Evolutionary conservation across 1,140 invertebrate genomes (phyloP).

Genomic region (Cyclina sinensis): DNA sequence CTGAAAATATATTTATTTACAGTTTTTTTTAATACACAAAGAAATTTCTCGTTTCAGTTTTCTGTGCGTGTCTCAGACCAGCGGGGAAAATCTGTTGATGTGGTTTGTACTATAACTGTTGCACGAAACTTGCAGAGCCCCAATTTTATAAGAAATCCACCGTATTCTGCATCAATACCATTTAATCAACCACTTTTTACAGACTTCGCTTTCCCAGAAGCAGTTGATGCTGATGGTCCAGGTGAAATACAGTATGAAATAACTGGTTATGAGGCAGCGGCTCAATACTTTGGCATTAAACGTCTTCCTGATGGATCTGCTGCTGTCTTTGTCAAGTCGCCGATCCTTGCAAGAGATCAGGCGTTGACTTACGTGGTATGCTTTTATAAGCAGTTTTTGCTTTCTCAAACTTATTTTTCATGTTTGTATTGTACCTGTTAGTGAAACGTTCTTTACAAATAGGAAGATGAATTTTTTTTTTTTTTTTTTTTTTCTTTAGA

Average conservation of each 20-base stretch:
- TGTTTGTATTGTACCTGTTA: no score
- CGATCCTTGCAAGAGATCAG: constrained; percentile 62
- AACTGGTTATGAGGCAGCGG: constrained; percentile 76
- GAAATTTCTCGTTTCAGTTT: constrained; percentile 54
- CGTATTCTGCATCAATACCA: constrained; percentile 61
- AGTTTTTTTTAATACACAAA: no score
- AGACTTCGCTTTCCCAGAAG: constrained; percentile 86
- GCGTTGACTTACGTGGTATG: constrained; percentile 68
- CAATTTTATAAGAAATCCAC: constrained; percentile 90
- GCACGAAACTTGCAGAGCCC: constrained; percentile 88
- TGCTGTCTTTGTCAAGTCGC: constrained; percentile 64
- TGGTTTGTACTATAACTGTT: constrained; percentile 75
- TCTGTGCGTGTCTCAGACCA: constrained; percentile 60
- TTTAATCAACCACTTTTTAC: constrained; percentile 60
- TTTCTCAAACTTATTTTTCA: no score
- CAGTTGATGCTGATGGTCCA: constrained; percentile 92
- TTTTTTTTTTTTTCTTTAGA: no score
- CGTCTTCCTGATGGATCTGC: constrained; percentile 19
- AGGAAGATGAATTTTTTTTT: no score
- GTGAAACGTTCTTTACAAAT: no score
- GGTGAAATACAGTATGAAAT: constrained; percentile 79
- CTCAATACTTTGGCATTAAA: constrained; percentile 75
- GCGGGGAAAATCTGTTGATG: constrained; percentile 29
- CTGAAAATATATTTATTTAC: no score
- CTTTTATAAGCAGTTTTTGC: no score